Conservation (phyloP, 2,113 vertebrate genomes). For the Dasyurus viverrinus region DNA sequence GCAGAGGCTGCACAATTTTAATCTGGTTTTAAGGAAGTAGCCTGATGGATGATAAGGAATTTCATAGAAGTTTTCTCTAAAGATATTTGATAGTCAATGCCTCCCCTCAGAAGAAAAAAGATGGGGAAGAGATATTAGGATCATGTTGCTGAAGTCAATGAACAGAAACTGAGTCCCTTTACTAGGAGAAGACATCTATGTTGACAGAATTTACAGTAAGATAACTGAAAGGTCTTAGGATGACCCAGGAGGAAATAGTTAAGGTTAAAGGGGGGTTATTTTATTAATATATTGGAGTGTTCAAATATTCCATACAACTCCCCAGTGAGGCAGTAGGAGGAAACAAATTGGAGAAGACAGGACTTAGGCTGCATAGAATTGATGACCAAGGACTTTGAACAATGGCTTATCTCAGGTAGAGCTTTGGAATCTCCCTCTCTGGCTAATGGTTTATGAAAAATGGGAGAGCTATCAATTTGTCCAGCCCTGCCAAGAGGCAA, state of each 20-base stretch:
- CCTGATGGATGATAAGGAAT: neutral
- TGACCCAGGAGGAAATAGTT: neutral
- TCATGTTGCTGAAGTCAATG: conserved; percentile 41
- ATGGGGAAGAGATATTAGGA: conserved; percentile 46
- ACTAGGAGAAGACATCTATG: conserved; percentile 39
- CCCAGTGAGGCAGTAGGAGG: neutral
- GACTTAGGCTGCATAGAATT: conserved; percentile 39
- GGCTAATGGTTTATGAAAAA: neutral
- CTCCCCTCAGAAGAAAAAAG: neutral
- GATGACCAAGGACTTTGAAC: conserved; percentile 29
- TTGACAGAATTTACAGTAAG: conserved; percentile 51
- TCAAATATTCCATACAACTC: neutral
- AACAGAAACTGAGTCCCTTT: conserved; percentile 34
- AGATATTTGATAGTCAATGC: conserved; percentile 9
- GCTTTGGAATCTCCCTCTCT: neutral
- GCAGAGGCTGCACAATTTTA: neutral
- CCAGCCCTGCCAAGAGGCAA: neutral
- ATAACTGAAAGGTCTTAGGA: neutral
- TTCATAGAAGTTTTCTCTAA: conserved; percentile 29
- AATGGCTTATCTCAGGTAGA: neutral
- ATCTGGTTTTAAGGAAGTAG: conserved; percentile 1
- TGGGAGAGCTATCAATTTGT: neutral
- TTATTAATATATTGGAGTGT: neutral
- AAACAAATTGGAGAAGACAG: neutral
- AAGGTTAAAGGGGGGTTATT: neutral